phyloP scores from a whole-genome alignment of 2,797 vertebrate species.

The Echiichthys vipera region DNA sequence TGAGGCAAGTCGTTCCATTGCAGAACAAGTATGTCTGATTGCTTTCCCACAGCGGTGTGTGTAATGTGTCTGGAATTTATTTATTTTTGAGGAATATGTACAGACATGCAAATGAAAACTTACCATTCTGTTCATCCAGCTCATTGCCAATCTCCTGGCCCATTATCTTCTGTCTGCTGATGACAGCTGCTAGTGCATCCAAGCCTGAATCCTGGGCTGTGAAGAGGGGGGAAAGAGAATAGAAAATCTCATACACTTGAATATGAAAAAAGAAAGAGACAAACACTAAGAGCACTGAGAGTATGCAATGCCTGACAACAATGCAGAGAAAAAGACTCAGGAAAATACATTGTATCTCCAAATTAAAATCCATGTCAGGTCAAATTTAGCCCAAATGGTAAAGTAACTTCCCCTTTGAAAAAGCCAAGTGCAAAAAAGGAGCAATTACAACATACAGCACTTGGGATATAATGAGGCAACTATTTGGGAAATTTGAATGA shows the following conservation, averaged over 20 bases:
- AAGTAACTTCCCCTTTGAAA: constrained; percentile 30
- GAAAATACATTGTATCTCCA: background rate
- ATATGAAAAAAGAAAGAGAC: background rate
- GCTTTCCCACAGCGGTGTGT: constrained; percentile 45
- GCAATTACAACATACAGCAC: constrained; percentile 24
- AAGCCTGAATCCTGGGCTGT: constrained; percentile 95
- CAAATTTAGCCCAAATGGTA: constrained; percentile 21
- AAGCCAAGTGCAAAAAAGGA: constrained; percentile 39
- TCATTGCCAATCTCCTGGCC: constrained; percentile 97
- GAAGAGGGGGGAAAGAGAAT: constrained; percentile 36
- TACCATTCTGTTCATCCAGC: constrained; percentile 97
- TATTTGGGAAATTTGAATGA: constrained; percentile 52
- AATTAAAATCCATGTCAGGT: background rate
- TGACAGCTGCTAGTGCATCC: constrained; percentile 93
- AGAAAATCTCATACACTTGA: background rate
- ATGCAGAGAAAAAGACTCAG: background rate
- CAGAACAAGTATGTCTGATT: constrained; percentile 60
- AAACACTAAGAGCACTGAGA: background rate
- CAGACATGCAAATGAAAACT: constrained; percentile 57
- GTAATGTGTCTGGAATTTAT: constrained; percentile 63
- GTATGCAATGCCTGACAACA: background rate
- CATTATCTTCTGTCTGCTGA: constrained; percentile 96
- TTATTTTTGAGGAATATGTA: constrained; percentile 30
- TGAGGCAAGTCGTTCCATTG: constrained; percentile 63
- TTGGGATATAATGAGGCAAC: constrained; percentile 61